A percentile compares a stretch with the other conserved stretches of the same genome.
Evolutionary conservation across 2,888 invertebrate genomes (phyloP).

Genomic region (Tetanocera ferruginea): DNA sequence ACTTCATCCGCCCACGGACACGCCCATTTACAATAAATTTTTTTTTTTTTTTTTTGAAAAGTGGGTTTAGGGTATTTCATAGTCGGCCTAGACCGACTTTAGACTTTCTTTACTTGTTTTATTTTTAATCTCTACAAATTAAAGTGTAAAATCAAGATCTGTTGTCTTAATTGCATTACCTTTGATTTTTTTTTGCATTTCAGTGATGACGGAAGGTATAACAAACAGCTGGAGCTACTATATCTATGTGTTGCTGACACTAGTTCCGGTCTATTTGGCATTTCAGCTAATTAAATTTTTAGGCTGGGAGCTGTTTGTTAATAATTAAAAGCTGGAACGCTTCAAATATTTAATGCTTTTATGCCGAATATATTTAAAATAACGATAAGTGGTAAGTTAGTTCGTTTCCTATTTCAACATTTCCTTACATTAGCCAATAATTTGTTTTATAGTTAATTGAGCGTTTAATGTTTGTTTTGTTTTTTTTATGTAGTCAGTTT

Average conservation of each 20-base stretch:
- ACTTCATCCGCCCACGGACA: no score
- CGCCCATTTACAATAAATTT: no score
- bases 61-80: no score
- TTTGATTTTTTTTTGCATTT: conserved; percentile 43
- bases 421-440: no score
- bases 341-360: not conserved
- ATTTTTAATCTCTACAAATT: not conserved
- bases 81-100: no score
- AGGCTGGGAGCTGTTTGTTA: conserved; percentile 70
- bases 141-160: conserved; percentile 31
- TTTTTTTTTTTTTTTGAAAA: no score
- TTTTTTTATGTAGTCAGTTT: not conserved
- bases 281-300: conserved; percentile 69
- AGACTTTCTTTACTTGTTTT: no score
- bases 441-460: not conserved
- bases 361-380: not conserved
- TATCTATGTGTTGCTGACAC: conserved; percentile 65
- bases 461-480: not conserved
- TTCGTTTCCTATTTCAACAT: no score
- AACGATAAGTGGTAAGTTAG: no score
- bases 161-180: conserved; percentile 38
- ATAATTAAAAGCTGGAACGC: conserved; percentile 61
- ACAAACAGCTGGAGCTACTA: conserved; percentile 68
- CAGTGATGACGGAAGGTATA: conserved; percentile 69
- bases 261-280: conserved; percentile 69